Conservation (phyloP, 1,140 invertebrate genomes). For the Eueides isabella region DNA sequence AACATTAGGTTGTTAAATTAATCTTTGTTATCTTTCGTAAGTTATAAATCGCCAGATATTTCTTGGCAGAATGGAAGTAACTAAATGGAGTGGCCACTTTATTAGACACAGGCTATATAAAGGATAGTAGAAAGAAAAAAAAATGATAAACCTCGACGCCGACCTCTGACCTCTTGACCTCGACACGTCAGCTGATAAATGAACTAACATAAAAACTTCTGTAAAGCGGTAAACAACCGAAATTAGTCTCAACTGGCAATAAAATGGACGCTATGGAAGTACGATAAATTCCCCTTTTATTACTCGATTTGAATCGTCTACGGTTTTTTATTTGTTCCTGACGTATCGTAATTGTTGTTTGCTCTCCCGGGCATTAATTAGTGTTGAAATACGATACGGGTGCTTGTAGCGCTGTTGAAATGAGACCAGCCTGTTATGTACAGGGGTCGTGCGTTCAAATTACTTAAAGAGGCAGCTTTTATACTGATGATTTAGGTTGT, state of each 20-base stretch:
- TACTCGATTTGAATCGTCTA: conserved; percentile 57
- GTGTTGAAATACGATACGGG: conserved; percentile 68
- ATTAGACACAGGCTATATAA: not conserved
- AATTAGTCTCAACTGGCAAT: conserved; percentile 63
- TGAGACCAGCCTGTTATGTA: not conserved
- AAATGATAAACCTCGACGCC: not conserved
- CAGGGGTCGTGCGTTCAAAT: not conserved
- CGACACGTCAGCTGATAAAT: conserved; percentile 40
- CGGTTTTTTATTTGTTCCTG: conserved; percentile 59
- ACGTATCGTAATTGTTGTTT: conserved; percentile 74
- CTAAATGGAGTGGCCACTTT: not conserved
- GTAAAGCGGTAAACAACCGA: conserved; percentile 58
- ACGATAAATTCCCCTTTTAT: conserved; percentile 65
- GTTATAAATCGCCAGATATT: not conserved
- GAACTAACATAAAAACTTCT: conserved; percentile 49
- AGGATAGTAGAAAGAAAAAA: conserved; percentile 1
- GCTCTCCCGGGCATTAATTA: conserved; percentile 67
- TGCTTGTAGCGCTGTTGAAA: not conserved
- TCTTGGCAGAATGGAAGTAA: not conserved
- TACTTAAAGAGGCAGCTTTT: not conserved
- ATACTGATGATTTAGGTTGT: not conserved
- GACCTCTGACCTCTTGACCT: conserved; percentile 28
- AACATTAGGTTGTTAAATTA: not conserved
- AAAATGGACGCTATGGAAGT: conserved; percentile 53
- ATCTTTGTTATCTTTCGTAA: not conserved